These are phyloP conservation scores for Hirundo rustica DNA, from an alignment of 2,797 vertebrate genomes.

Conservation along the genomic window DNA sequence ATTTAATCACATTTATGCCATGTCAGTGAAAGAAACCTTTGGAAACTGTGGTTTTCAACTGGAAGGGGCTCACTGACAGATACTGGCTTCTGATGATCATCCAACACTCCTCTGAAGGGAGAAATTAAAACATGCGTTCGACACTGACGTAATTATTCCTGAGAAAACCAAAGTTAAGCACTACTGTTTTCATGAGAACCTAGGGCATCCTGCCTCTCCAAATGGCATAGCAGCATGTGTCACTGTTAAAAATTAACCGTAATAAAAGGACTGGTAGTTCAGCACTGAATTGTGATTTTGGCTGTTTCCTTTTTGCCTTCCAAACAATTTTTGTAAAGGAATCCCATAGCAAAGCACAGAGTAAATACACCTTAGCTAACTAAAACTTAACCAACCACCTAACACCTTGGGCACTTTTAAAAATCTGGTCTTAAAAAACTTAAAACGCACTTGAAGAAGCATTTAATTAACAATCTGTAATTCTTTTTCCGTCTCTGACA, in stretches of 20 bases:
- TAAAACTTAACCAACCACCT: neutral
- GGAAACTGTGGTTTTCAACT: conserved; percentile 15
- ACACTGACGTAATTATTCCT: neutral
- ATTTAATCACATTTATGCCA: conserved; percentile 28
- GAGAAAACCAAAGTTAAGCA: neutral
- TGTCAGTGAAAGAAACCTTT: neutral
- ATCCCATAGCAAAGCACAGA: neutral
- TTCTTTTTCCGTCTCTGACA: neutral
- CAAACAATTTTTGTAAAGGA: neutral
- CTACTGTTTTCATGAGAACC: neutral
- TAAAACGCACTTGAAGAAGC: neutral
- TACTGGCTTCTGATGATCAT: neutral
- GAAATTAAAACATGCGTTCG: neutral
- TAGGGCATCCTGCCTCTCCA: neutral
- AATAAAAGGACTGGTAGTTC: neutral
- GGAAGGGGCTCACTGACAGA: neutral
- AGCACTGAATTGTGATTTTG: neutral
- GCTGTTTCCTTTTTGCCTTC: neutral
- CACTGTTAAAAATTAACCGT: neutral
- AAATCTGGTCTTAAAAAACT: neutral
- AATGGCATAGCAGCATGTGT: neutral
- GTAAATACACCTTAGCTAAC: neutral
- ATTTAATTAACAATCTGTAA: neutral
- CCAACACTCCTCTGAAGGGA: neutral
- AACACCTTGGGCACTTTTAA: neutral